Evolutionary conservation across 1,140 invertebrate genomes (phyloP), one percentile per base, ranked within the genome.

Genomic region (Hyles euphorbiae): DNA sequence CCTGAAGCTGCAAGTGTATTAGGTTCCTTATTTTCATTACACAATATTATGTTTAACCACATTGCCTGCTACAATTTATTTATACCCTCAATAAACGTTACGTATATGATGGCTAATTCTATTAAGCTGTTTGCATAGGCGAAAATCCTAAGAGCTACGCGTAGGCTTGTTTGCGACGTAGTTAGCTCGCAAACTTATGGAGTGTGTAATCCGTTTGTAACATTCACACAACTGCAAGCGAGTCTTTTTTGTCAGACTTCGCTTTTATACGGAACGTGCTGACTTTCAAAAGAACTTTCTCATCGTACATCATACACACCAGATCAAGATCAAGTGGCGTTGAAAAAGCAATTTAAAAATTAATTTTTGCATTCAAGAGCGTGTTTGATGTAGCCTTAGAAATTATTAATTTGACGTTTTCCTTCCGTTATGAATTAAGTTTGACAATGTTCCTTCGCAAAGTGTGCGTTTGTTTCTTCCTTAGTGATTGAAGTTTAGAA

Each of bases 401-500:
- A n/a, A n/a, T n/a, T n/a, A 22, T 22, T 22, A 22, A 22, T 22
- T 11, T 48, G 22, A 3, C 47, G 47, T 22, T 54, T 54, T 54
- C 36, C 53, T 54, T 45, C 53, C 53, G 11, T 22, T 54, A 0
- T 54, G 5, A 34, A 43, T 54, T 54, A 36, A 11, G 12, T 36
- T 22, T 22, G n/a, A 54, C 11, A 44, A 45, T 54, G 36, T 44
- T 44, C 22, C 4, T 43, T 9, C 12, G 8, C 36, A 44, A 22
- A 54, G 22, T 32, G 7, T 36, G n/a, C 22, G 34, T 45, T 32
- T 32, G 40, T 45, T 54, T 9, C 11, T 44, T 44, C 11, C 36
- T 52, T 52, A 52, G 44, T 46, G 40, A 50, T 53, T 56, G 54
- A 56, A 53, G 9, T 53, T 56, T 45, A 56, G 40, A 40, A n/a